A percentile compares a stretch with the other conserved stretches of the same genome.
phyloP scores from a whole-genome alignment of 2,797 vertebrate species.

The Eulemur mongoz region DNA sequence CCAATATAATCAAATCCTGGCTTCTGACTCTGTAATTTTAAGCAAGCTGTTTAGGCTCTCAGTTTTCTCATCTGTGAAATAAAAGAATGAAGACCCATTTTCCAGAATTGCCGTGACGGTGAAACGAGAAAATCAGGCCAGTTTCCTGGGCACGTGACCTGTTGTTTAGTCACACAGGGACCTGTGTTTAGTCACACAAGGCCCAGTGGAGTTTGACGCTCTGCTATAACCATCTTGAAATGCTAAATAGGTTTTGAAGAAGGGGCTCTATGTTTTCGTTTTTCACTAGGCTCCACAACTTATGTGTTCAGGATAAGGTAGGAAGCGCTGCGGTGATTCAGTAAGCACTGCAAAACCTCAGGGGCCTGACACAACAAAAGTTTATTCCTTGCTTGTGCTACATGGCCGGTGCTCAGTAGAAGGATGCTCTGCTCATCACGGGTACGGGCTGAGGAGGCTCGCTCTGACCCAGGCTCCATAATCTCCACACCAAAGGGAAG shows the following conservation, averaged over 20 bases:
- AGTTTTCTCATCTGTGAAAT: background rate
- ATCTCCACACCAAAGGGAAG: background rate
- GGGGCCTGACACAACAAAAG: background rate
- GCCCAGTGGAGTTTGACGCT: rapidly evolving
- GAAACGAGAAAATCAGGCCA: background rate
- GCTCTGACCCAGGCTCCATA: background rate
- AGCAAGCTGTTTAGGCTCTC: background rate
- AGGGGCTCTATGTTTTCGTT: background rate
- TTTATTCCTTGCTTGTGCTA: rapidly evolving
- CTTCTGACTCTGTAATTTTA: background rate
- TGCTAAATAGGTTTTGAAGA: background rate
- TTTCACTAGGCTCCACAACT: background rate
- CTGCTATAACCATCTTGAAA: background rate
- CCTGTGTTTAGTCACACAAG: no score
- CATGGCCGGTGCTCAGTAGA: rapidly evolving
- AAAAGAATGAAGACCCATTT: background rate
- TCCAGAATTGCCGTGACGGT: background rate
- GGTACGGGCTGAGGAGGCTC: background rate
- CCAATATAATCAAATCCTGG: background rate
- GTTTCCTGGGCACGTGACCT: background rate
- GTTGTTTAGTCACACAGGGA: rapidly evolving
- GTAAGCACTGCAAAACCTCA: background rate
- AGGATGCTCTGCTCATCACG: no score
- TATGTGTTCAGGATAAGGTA: background rate
- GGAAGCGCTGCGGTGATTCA: background rate